phyloP scores from a whole-genome alignment of 2,797 vertebrate genomes.

The Xiphophorus birchmanni region DNA sequence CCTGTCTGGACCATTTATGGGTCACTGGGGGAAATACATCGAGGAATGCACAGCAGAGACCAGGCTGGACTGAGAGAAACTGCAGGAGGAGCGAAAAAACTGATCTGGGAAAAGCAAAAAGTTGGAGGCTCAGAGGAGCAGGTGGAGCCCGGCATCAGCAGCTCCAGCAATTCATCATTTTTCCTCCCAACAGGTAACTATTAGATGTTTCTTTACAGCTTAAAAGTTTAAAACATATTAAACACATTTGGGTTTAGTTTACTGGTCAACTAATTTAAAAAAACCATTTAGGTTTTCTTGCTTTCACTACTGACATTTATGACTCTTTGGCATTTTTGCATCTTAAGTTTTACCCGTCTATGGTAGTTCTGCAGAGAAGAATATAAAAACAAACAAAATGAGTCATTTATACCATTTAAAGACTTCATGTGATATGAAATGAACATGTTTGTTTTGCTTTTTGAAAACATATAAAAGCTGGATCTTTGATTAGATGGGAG shows the following conservation, averaged over 20 bases:
- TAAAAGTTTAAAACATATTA: neutral
- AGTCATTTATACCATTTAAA: neutral
- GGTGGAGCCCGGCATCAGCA: slow-evolving; percentile 68
- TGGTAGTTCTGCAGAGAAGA: neutral
- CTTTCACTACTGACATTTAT: neutral
- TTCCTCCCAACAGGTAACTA: slow-evolving; percentile 65
- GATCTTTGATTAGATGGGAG: neutral
- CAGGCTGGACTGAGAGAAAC: slow-evolving; percentile 31
- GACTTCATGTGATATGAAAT: neutral
- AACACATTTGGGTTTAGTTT: neutral
- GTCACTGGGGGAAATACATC: slow-evolving; percentile 12
- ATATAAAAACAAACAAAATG: neutral
- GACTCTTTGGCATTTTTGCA: neutral
- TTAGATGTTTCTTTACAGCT: neutral
- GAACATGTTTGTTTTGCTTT: neutral
- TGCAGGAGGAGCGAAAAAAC: slow-evolving; percentile 19
- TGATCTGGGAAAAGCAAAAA: slow-evolving; percentile 50
- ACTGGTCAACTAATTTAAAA: neutral
- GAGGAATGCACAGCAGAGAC: slow-evolving; percentile 44
- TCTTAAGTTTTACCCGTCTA: neutral
- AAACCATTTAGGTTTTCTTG: neutral
- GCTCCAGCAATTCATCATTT: slow-evolving; percentile 51
- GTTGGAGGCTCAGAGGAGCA: slow-evolving; percentile 65
- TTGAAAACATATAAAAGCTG: neutral
- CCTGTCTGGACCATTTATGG: slow-evolving; percentile 27